phyloP scores from a whole-genome alignment of 1,140 invertebrate species.

The Meloidogyne floridensis region DNA sequence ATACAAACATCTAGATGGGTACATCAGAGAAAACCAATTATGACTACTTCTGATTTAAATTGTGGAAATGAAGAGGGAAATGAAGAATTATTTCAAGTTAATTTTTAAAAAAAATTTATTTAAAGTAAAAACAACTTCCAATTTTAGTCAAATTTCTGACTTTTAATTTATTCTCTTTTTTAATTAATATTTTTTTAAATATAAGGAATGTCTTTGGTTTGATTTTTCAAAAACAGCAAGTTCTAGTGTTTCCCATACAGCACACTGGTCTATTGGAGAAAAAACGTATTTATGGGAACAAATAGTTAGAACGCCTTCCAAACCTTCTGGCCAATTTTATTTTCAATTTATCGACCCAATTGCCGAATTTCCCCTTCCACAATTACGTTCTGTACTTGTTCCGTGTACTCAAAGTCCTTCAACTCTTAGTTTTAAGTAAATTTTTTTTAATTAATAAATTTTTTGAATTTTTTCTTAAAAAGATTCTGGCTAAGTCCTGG shows the following conservation, averaged over 20 bases:
- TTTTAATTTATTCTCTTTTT: too few relatives aligned
- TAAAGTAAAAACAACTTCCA: too few relatives aligned
- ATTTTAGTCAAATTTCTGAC: too few relatives aligned
- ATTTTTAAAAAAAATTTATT: too few relatives aligned
- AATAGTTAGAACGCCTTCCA: constrained; percentile 31
- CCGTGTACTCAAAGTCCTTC: constrained; percentile 49
- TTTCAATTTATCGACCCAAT: constrained; percentile 57
- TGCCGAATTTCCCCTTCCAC: constrained; percentile 41
- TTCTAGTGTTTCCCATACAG: background rate
- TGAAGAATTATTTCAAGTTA: constrained; percentile 12
- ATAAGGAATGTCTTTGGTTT: constrained; percentile 31
- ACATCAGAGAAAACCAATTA: constrained; percentile 38
- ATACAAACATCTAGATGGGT: constrained; percentile 39
- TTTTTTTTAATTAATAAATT: background rate
- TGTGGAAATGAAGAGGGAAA: constrained; percentile 38
- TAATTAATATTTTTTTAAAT: background rate
- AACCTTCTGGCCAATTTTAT: constrained; percentile 50
- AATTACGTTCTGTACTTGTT: constrained; percentile 47
- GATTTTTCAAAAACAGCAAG: background rate
- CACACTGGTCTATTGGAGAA: constrained; percentile 41
- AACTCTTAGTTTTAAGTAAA: constrained; percentile 47
- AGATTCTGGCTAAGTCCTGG: constrained; percentile 56
- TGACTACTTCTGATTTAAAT: constrained; percentile 45
- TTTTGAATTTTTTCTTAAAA: constrained; percentile 24
- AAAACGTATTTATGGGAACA: constrained; percentile 41